phyloP scores from a whole-genome alignment of 2,888 invertebrate species.

The Petrolisthes manimaculis region DNA sequence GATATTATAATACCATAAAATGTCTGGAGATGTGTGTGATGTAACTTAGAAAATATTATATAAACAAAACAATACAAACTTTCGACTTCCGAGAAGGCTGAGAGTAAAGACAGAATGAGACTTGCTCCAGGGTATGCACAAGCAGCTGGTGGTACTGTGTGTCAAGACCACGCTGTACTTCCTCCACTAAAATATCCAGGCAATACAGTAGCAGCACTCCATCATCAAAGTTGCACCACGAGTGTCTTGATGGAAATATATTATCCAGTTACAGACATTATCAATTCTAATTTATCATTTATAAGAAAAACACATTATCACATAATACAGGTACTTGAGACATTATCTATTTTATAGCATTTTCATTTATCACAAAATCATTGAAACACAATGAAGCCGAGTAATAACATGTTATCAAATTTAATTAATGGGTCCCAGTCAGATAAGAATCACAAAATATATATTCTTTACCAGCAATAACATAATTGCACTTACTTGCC shows the following conservation, averaged over 20 bases:
- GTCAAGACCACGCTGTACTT: constrained; percentile 66
- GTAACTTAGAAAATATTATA: too few species aligned
- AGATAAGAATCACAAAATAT: background rate
- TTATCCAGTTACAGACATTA: background rate
- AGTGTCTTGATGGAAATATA: constrained; percentile 72
- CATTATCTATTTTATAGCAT: too few species aligned
- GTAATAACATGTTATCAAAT: too few species aligned
- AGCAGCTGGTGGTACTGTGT: constrained; percentile 51
- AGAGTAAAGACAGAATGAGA: constrained; percentile 86
- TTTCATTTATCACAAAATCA: too few species aligned
- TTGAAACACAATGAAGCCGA: too few species aligned
- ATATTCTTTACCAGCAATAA: background rate
- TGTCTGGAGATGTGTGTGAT: too few species aligned
- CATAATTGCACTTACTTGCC: constrained; percentile 52
- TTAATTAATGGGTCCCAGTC: background rate
- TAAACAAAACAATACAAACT: constrained; percentile 66
- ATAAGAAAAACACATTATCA: background rate
- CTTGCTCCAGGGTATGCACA: constrained; percentile 83
- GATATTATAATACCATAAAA: too few species aligned
- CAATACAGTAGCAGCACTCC: constrained; percentile 84
- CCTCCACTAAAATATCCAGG: constrained; percentile 76
- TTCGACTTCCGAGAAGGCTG: constrained; percentile 82
- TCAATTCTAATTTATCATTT: background rate
- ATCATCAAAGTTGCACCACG: constrained; percentile 84
- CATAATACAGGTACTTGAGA: background rate